phyloP scores from a whole-genome alignment of 1,140 invertebrate species.

The Drosophila arizonae region DNA sequence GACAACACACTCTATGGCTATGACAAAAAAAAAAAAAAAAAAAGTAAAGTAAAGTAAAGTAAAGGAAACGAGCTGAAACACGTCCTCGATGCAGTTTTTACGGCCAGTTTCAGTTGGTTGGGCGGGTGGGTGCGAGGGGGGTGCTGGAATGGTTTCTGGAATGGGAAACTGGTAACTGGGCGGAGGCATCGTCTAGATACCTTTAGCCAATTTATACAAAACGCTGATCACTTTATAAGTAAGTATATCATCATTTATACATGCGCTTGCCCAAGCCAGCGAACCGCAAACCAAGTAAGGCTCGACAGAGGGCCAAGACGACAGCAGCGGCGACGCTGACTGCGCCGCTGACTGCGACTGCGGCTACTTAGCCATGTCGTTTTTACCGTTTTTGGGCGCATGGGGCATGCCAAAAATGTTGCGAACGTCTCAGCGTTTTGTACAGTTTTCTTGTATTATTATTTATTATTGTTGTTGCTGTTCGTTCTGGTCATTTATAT shows the following conservation, averaged over 20 bases:
- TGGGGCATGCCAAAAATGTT: conserved; percentile 74
- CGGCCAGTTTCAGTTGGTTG: conserved; percentile 19
- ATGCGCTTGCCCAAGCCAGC: conserved; percentile 30
- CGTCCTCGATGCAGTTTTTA: conserved; percentile 39
- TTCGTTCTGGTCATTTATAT: conserved; percentile 77
- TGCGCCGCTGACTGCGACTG: conserved; percentile 1
- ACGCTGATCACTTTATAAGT: conserved; percentile 72
- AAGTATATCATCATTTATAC: conserved; percentile 69
- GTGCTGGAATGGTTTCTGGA: neutral
- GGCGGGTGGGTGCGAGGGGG: neutral
- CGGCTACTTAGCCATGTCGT: conserved; percentile 52
- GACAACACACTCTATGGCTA: conserved; percentile 16
- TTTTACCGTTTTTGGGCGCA: conserved; percentile 75
- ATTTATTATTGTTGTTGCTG: conserved; percentile 29
- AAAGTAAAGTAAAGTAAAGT: neutral
- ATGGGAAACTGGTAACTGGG: conserved; percentile 15
- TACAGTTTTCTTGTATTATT: conserved; percentile 57
- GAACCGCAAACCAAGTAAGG: conserved; percentile 20
- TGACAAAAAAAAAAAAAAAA: neutral
- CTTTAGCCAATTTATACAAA: conserved; percentile 51
- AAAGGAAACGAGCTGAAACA: conserved; percentile 17
- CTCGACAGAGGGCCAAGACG: conserved; percentile 8
- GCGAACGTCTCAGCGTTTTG: conserved; percentile 66
- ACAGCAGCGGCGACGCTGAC: neutral
- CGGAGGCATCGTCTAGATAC: conserved; percentile 21